Percentiles rank a stretch among this genome's conserved stretches.
phyloP scores from a whole-genome alignment of 2,113 vertebrate genomes.

The Pipra filicauda region DNA sequence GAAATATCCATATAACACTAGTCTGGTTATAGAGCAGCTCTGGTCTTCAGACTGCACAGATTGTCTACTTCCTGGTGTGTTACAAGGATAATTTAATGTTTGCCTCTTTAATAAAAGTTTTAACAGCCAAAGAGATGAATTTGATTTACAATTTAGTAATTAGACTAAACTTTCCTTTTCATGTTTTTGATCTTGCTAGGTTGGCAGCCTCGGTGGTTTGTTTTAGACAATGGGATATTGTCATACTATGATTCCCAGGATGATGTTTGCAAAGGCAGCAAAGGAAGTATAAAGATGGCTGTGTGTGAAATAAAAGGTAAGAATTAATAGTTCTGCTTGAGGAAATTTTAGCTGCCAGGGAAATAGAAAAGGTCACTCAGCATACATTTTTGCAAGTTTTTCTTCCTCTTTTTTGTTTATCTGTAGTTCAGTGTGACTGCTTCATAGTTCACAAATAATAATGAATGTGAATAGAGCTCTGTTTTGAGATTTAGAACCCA shows the following conservation, averaged over 20 bases:
- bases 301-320: constrained; percentile 89
- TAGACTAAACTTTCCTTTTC: not conserved
- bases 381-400: not conserved
- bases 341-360: not conserved
- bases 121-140: not conserved
- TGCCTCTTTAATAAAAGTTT: not conserved
- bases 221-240: constrained; percentile 85
- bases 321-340: not conserved
- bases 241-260: constrained; percentile 88
- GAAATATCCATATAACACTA: not conserved
- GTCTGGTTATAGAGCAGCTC: not conserved
- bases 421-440: not conserved
- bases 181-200: constrained; percentile 64
- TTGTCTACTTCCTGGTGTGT: not conserved
- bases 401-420: not conserved
- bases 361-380: not conserved
- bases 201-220: constrained; percentile 88
- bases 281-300: constrained; percentile 88
- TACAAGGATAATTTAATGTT: not conserved
- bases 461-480: not conserved
- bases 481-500: not conserved
- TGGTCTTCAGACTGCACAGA: not conserved
- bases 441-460: not conserved
- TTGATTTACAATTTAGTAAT: not conserved
- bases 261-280: constrained; percentile 86